These are phyloP conservation scores for Automeris io DNA, from an alignment of 2,888 invertebrate genomes.

Conservation along the genomic window DNA sequence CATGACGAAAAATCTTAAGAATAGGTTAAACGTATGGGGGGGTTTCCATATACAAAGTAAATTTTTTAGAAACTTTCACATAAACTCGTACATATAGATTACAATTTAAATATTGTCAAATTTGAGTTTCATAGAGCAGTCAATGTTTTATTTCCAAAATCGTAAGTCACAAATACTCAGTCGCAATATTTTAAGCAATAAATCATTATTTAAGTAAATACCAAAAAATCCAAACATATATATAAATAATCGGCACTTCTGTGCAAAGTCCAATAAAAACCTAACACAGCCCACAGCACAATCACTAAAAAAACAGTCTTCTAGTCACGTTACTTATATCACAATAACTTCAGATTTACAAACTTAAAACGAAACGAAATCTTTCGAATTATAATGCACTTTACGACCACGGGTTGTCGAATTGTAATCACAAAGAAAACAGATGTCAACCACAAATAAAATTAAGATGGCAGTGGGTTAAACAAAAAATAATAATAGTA, in stretches of 20 bases:
- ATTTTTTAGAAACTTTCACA: too few species aligned
- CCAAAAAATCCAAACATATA: background rate
- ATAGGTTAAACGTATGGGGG: too few species aligned
- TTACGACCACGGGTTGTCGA: background rate
- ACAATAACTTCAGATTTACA: conserved; percentile 35
- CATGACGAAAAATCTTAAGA: too few species aligned
- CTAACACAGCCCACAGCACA: conserved; percentile 40
- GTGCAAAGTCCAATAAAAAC: conserved; percentile 28
- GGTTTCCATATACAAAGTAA: too few species aligned
- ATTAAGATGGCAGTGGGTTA: conserved; percentile 49
- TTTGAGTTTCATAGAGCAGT: too few species aligned
- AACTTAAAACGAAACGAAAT: background rate
- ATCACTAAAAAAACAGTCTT: conserved; percentile 37
- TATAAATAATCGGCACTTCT: conserved; percentile 7
- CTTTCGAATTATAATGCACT: background rate
- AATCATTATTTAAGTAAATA: background rate
- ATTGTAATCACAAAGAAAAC: conserved; percentile 8
- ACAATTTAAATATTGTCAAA: too few species aligned
- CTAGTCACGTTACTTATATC: conserved; percentile 42
- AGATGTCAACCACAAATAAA: conserved; percentile 7
- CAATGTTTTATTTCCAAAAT: too few species aligned
- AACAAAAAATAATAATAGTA: conserved; percentile 47
- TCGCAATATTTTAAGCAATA: too few species aligned
- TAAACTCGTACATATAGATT: too few species aligned
- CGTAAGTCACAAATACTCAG: too few species aligned